Conservation (phyloP, 2,113 vertebrate genomes). For the Protobothrops mucrosquamatus region DNA sequence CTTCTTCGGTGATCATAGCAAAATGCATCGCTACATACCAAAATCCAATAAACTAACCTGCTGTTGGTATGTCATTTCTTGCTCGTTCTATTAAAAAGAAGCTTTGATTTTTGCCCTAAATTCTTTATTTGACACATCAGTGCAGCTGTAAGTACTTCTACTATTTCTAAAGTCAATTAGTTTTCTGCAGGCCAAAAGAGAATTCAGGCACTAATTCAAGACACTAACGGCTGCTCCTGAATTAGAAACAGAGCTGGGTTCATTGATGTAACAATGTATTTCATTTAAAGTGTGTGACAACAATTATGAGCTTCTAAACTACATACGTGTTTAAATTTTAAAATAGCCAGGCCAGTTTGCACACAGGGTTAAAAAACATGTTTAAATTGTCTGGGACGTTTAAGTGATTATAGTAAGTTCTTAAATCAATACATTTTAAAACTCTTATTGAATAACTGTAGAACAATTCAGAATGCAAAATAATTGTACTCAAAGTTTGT, state of each 20-base stretch:
- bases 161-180: not conserved
- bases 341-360: not conserved
- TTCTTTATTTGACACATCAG: not conserved
- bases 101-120: not conserved
- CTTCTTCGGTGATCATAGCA: not conserved
- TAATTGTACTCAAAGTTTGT: not conserved
- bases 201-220: not conserved
- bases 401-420: not conserved
- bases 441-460: not conserved
- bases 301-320: not conserved
- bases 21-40: not conserved
- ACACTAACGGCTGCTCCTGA: not conserved
- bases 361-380: not conserved
- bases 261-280: not conserved
- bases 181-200: not conserved
- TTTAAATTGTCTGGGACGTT: not conserved
- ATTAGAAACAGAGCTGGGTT: not conserved
- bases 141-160: not conserved
- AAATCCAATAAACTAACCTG: not conserved
- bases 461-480: not conserved
- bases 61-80: not conserved
- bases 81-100: not conserved
- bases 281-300: not conserved
- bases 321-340: not conserved
- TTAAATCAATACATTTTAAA: not conserved